Base-by-base conservation (phyloP, 2,888 invertebrate genomes). In the Petrophora chlorosata region DNA sequence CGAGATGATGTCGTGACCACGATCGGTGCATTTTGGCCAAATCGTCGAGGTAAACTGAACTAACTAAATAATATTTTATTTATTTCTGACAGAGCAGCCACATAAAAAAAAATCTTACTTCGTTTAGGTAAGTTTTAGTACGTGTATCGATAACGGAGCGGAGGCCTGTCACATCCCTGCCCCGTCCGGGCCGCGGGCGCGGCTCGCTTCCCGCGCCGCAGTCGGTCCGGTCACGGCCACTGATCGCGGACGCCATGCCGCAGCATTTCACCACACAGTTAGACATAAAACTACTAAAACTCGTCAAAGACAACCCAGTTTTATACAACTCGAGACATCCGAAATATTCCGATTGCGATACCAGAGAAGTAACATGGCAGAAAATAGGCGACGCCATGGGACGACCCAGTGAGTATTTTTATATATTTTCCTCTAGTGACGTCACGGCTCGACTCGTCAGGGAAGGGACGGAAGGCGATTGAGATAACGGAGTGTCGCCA, bases 331-430 rank as follows among this genome's bases (percentile, higher is more conserved):
- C 75, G 1, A 75, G 72, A 8, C 77, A 85, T 23, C 62, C 76
- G 0, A 82, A 82, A 38, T 85, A 85, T 47, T 47, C 79, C 45
- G 80, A 85, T 42, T 77, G 73, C 8, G 82, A 88, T 45, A 62
- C 75, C 0, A 70, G 85, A 19, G 87, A 86, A 63, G 82, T 85
- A 0, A 66, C 83, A 14, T 89, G 89, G 89, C 86, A 87, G 63
- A 84, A 82, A 56, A 89, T 89, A 15, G 84, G 85, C 3, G 89
- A 87, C 29, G 53, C 64, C 1, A 46, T 89, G 10, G 70, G 70
- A 40, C 73, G 79, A 33, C 82, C 88, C n/a, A 79, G 87, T 87
- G 56, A 80, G 80, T 78, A 57, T 7, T 26, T 49, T 55, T 53
- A 55, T 34, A 15, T 35, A n/a, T 29, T 35, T 36, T 9, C 10